phyloP scores from a whole-genome alignment of 2,797 vertebrate genomes.

The Lophura swinhoii region DNA sequence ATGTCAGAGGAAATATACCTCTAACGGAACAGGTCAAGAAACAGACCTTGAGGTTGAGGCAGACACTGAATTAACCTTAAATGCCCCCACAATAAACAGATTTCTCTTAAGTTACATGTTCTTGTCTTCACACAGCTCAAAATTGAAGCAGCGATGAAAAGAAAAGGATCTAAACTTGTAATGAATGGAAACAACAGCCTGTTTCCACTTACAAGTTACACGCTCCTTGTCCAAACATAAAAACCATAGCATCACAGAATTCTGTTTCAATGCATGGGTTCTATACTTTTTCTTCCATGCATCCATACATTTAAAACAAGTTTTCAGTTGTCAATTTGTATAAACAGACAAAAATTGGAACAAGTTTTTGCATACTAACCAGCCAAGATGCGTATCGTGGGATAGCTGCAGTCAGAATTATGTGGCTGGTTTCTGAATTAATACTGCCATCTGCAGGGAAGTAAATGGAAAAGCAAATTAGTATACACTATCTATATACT shows the following conservation, averaged over 20 bases:
- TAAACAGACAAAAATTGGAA: background rate
- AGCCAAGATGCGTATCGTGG: constrained; percentile 92
- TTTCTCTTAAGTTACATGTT: background rate
- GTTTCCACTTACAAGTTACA: background rate
- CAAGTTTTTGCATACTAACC: constrained; percentile 77
- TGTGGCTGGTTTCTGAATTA: constrained; percentile 87
- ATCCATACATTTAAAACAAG: accelerated
- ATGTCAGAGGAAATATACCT: background rate
- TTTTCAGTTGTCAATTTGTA: background rate
- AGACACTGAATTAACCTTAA: background rate
- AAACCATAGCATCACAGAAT: accelerated
- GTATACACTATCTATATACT: accelerated
- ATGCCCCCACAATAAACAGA: background rate
- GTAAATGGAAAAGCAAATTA: background rate
- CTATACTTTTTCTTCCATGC: background rate
- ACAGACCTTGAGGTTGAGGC: background rate
- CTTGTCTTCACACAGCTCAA: background rate
- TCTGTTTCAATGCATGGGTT: background rate
- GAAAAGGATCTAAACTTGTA: accelerated
- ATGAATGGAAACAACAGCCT: background rate
- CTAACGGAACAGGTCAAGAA: background rate
- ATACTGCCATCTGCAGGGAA: constrained; percentile 91
- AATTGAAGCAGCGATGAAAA: accelerated
- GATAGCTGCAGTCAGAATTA: constrained; percentile 89
- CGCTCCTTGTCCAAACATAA: accelerated